A percentile compares a stretch with the other conserved stretches of the same genome.
phyloP scores from a whole-genome alignment of 2,888 invertebrate species.

The Dioctria rufipes region DNA sequence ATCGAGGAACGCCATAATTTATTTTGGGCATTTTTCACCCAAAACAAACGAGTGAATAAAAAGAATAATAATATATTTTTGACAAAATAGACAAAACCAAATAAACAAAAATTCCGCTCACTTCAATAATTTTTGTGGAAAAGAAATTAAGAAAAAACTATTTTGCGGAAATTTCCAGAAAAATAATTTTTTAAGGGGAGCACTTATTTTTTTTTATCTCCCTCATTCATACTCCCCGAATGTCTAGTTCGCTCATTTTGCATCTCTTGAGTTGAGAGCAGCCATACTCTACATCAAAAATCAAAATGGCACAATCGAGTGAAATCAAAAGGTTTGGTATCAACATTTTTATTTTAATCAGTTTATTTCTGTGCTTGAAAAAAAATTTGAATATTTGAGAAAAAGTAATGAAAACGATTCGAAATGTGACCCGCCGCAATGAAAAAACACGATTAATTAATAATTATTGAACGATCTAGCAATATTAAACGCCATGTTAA shows the following conservation, averaged over 20 bases:
- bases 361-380: neutral
- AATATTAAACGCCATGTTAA: neutral
- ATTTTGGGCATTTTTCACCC: neutral
- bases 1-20: neutral
- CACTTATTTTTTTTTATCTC: neutral
- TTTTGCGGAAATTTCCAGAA: neutral
- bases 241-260: constrained; percentile 23
- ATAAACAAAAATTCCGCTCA: neutral
- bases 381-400: neutral
- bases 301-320: constrained; percentile 32
- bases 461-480: too few species aligned
- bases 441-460: neutral
- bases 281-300: neutral
- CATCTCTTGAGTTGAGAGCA: neutral
- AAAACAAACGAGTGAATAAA: neutral
- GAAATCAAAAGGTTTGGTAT: constrained; percentile 45
- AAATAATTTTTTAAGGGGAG: neutral
- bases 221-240: neutral
- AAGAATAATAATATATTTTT: neutral
- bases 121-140: constrained; percentile 3
- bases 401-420: neutral
- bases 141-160: neutral
- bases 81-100: neutral
- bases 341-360: neutral
- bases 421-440: neutral